Percentiles rank a stretch among this genome's conserved stretches.
Evolutionary conservation across 2,113 vertebrate species (phyloP).

Genomic region (Nesoenas mayeri): DNA sequence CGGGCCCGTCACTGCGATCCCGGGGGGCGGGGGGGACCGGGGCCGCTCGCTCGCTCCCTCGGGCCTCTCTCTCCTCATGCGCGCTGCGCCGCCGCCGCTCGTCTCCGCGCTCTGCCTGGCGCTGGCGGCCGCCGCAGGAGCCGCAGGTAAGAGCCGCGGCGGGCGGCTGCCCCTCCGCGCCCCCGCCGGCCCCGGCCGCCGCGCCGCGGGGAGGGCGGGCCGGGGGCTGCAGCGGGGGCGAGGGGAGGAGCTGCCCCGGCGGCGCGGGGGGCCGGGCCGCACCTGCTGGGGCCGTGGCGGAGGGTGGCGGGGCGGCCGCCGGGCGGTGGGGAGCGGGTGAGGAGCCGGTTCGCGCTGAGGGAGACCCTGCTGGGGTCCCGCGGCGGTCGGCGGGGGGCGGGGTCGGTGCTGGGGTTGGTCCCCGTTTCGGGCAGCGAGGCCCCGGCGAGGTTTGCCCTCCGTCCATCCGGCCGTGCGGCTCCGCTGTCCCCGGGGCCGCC

Average conservation of each 20-base stretch:
- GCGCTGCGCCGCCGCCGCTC: conserved; percentile 9
- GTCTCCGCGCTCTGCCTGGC: conserved; percentile 13
- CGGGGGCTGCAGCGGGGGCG: too few species aligned
- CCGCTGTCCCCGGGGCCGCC: background rate
- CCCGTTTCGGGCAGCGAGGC: background rate
- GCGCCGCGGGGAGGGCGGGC: too few species aligned
- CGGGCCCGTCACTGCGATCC: conserved; percentile 64
- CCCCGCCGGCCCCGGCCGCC: too few species aligned
- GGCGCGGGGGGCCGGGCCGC: too few species aligned
- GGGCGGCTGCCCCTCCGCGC: background rate
- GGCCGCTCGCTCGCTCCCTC: background rate
- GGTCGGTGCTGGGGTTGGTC: background rate
- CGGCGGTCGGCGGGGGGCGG: background rate
- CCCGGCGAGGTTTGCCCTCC: background rate
- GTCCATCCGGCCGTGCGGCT: background rate
- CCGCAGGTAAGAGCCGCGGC: conserved; percentile 14
- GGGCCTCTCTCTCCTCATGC: conserved; percentile 33
- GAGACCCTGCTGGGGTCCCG: too few species aligned
- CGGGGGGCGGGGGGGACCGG: background rate
- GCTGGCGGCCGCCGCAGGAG: conserved; percentile 1
- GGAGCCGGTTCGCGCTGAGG: background rate
- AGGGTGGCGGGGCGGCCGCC: too few species aligned
- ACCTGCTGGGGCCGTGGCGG: background rate
- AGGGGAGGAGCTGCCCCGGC: too few species aligned
- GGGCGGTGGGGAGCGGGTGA: background rate